These are phyloP conservation scores for Rhadina sibilatrix DNA, from an alignment of 2,113 vertebrate species.

Conservation along the genomic window DNA sequence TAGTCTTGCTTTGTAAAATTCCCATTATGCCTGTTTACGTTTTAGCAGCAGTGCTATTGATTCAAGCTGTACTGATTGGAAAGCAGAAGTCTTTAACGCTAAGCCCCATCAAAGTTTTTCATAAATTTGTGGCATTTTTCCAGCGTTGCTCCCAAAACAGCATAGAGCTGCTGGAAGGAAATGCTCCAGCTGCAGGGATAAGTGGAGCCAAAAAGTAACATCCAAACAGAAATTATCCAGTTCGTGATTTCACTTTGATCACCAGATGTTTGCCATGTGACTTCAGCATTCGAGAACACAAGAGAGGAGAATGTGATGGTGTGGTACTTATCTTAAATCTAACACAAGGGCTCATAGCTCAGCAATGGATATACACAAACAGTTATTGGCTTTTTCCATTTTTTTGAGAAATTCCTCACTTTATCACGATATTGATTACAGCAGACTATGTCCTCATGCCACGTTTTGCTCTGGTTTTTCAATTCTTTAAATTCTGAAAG, in stretches of 20 bases:
- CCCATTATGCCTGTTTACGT: slow-evolving; percentile 8
- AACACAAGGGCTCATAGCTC: neutral
- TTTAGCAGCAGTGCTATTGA: neutral
- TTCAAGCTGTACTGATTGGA: slow-evolving; percentile 28
- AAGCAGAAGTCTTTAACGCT: slow-evolving; percentile 27
- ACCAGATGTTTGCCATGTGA: slow-evolving; percentile 41
- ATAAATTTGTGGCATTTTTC: slow-evolving; percentile 15
- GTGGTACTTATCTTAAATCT: neutral
- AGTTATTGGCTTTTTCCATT: neutral
- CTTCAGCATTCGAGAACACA: neutral
- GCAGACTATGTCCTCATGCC: neutral
- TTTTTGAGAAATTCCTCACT: neutral
- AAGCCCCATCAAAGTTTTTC: slow-evolving; percentile 41
- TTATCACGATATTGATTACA: neutral
- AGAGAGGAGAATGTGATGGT: neutral
- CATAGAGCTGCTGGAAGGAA: neutral
- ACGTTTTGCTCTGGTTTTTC: neutral
- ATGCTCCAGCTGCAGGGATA: slow-evolving; percentile 32
- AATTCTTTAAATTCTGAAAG: neutral
- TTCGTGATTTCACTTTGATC: slow-evolving; percentile 34
- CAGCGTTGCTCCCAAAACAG: neutral
- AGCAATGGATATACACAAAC: neutral
- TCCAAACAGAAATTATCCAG: slow-evolving; percentile 42
- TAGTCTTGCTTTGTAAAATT: slow-evolving; percentile 58
- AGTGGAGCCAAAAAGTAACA: slow-evolving; percentile 32